Evolutionary conservation across 2,113 vertebrate genomes (phyloP), one percentile per base, ranked within the genome.

Genomic region (Odocoileus virginianus): DNA sequence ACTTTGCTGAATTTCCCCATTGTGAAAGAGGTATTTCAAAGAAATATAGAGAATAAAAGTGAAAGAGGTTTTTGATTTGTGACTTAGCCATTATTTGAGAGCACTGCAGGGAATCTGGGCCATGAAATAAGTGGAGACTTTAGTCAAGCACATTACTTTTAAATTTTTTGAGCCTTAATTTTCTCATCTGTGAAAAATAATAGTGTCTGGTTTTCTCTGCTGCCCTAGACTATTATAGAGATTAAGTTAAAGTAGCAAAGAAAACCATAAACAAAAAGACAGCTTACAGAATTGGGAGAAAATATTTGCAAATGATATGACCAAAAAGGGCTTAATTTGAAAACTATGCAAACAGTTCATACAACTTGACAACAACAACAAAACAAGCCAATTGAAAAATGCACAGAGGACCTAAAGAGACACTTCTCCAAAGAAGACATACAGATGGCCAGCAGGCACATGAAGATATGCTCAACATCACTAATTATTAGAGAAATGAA

Each of bases 111-210:
- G 50, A 83, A 64, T 61, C 8, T 83, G 5, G 17, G 2, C 16
- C 16, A 14, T 74, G 6, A 87, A 30, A 33, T 81, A 90, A 83
- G 71, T 8, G 84, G 13, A 83, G 82, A 91, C n/a, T 52, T 7
- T 36, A 33, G 58, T 17, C 40, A 95, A 84, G 9, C 47, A 88
- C 95, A 88, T 95, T 10, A 50, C 6, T 76, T 52, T 13, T 30
- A 87, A 93, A 74, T n/a, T 50, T 27, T 57, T 85, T n/a, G 52
- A 36, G 40, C 12, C 30, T 93, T 43, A 79, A 45, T 64, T 97
- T 96, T 95, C 60, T 92, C 14, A 67, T 58, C 52, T 88, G 61
- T 60, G 55, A 92, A 79, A 95, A 94, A 88, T 91, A 91, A 55
- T 82, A 91, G 17, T 86, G 64, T 61, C 52, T 78, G 27, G 21